These are phyloP conservation scores for Micoletzkya japonica DNA, from an alignment of 2,888 invertebrate species.

Conservation along the genomic window DNA sequence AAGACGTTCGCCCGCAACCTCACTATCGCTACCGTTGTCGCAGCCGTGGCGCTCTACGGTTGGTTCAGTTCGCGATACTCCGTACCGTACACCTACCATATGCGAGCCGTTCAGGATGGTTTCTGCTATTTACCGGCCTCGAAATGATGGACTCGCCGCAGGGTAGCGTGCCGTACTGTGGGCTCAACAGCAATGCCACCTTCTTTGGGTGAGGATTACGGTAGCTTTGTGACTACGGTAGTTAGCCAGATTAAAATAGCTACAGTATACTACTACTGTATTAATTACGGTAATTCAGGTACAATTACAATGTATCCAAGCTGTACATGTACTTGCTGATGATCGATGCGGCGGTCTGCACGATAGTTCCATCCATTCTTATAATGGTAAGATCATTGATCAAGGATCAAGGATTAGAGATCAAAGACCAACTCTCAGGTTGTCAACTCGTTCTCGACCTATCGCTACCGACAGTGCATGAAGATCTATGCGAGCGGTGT, in stretches of 20 bases:
- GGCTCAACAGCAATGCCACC: constrained; percentile 48
- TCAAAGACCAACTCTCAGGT: no score
- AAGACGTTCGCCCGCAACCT: constrained; percentile 53
- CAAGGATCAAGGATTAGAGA: background rate
- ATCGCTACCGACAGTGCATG: constrained; percentile 62
- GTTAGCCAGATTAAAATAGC: background rate
- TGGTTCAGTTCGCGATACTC: no score
- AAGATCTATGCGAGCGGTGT: constrained; percentile 61
- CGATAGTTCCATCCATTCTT: constrained; percentile 54
- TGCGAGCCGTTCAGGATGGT: constrained; percentile 24
- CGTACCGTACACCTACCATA: no score
- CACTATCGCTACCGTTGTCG: constrained; percentile 46
- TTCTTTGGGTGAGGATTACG: constrained; percentile 38
- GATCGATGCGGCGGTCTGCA: constrained; percentile 56
- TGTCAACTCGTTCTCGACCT: constrained; percentile 58
- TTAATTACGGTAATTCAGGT: background rate
- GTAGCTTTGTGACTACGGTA: background rate
- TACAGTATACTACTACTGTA: background rate
- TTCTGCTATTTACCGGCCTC: constrained; percentile 49
- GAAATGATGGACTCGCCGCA: constrained; percentile 32
- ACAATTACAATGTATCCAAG: constrained; percentile 7
- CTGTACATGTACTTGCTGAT: constrained; percentile 55
- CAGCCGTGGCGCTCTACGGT: constrained; percentile 13
- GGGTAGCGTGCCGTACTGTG: constrained; percentile 45
- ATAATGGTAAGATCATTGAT: constrained; percentile 41